Evolutionary conservation across 23 tunicate genomes (phyloP).

Genomic region (Clavelina lepadiformis): DNA sequence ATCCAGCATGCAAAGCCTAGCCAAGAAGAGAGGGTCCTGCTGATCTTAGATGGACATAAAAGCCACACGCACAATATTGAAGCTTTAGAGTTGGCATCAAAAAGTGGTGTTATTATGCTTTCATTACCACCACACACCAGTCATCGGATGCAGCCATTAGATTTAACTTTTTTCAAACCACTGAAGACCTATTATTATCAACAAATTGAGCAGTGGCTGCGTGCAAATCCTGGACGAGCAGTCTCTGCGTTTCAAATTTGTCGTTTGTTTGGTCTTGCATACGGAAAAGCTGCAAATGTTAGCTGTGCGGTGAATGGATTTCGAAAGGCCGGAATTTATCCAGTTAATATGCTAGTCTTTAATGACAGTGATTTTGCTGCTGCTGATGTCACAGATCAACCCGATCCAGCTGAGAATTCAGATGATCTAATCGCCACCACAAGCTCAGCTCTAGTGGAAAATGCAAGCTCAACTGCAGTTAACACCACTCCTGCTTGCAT

Average conservation of each 20-base stretch:
- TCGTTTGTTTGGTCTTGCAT: conserved; percentile 22
- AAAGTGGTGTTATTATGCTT: conserved; percentile 16
- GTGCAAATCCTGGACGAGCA: conserved; percentile 34
- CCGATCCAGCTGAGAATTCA: neutral
- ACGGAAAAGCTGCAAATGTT: conserved; percentile 10
- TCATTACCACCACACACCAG: conserved; percentile 22
- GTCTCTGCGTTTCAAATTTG: conserved; percentile 3
- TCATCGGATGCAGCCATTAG: conserved; percentile 18
- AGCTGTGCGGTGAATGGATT: conserved; percentile 24
- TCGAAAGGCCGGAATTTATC: conserved; percentile 21
- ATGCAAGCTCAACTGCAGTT: too few relatives aligned
- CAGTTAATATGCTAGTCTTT: conserved; percentile 7
- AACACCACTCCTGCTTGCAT: too few relatives aligned
- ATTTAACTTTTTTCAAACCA: conserved; percentile 24
- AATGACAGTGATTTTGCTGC: conserved; percentile 15
- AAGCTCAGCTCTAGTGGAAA: too few relatives aligned
- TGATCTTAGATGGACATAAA: conserved; percentile 15
- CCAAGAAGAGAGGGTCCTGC: conserved; percentile 3
- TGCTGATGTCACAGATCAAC: conserved; percentile 3
- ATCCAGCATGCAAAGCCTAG: conserved; percentile 4
- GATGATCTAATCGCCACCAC: too few relatives aligned
- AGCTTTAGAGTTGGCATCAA: conserved; percentile 5
- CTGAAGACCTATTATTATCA: conserved; percentile 15
- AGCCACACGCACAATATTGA: conserved; percentile 6
- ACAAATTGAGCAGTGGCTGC: conserved; percentile 17